phyloP scores from a whole-genome alignment of 2,888 invertebrate genomes.

The Autographa pulchrina region DNA sequence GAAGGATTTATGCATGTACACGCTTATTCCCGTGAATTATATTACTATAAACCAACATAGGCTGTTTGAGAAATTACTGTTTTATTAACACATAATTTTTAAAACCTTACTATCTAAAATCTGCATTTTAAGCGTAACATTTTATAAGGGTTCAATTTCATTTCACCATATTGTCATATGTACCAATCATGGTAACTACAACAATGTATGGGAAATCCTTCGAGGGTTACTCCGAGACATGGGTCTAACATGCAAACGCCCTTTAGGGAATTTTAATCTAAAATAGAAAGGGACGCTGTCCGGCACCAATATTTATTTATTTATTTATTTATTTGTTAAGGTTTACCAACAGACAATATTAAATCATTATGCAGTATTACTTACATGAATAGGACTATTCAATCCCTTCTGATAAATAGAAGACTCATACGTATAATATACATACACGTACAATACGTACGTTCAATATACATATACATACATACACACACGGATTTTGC shows the following conservation, averaged over 20 bases:
- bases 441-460: too few relatives aligned
- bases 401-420: not conserved
- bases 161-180: not conserved
- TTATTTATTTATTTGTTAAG: too few relatives aligned
- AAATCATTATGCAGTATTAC: constrained; percentile 6
- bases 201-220: constrained; percentile 2
- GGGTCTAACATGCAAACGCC: constrained; percentile 5
- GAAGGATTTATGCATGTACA: too few relatives aligned
- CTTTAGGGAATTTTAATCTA: constrained; percentile 6
- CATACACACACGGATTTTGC: too few relatives aligned
- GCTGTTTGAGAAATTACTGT: too few relatives aligned
- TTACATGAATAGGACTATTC: not conserved
- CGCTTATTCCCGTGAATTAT: too few relatives aligned
- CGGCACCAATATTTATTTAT: not conserved
- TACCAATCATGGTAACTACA: not conserved
- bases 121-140: too few relatives aligned
- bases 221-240: constrained; percentile 2
- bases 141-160: not conserved
- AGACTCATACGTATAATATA: not conserved
- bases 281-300: constrained; percentile 7
- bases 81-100: too few relatives aligned
- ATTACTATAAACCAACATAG: too few relatives aligned
- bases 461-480: too few relatives aligned
- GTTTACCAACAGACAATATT: too few relatives aligned
- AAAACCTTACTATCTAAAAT: too few relatives aligned